Evolutionary conservation across 2,113 vertebrate species (phyloP), one percentile per base, ranked within the genome.

Genomic region (Peromyscus californicus): DNA sequence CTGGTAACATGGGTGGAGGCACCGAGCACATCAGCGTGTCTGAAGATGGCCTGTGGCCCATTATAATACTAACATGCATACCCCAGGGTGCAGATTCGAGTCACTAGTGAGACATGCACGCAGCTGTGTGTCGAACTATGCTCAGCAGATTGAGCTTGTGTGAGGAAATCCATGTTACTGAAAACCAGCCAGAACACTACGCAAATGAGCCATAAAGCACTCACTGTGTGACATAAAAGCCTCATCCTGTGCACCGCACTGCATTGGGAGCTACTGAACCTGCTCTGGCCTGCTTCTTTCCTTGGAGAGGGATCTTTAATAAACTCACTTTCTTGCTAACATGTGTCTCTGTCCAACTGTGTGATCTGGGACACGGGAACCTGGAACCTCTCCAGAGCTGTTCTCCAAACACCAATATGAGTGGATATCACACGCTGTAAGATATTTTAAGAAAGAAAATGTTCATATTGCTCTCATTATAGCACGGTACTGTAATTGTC

Each of bases 401-500:
- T 48, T 67, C 63, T 36, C 84, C 10, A 48, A 69, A 16, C 63
- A 33, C 63, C 42, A 54, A 26, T 24, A 26, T n/a, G 5, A 54
- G 21, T 24, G 33, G 45, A 16, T 39, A 29, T 36, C 67, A 70
- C 48, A 39, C 7, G 4, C 19, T 2, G 0, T 26, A 63, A 31
- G 88, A 29, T 59, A 36, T 36, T 57, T 90, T 21, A 22, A 69
- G 51, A 79, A 10, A 65, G 21, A 11, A n/a, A 33, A 57, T 24
- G 19, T 54, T 54, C 7, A 61, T 26, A 21, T 16, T 31, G 7
- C 31, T 45, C 51, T n/a, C 15, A 31, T 45, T 42, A 5, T 39
- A 33, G 0, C 19, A 26, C 5, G 11, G 9, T 51, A 6, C 24
- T 11, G 0, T 51, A 45, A 5, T 8, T 17, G 4, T 12, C 24